Base-by-base conservation (phyloP, 2,888 invertebrate species). In the Sinotaia quadrata region DNA sequence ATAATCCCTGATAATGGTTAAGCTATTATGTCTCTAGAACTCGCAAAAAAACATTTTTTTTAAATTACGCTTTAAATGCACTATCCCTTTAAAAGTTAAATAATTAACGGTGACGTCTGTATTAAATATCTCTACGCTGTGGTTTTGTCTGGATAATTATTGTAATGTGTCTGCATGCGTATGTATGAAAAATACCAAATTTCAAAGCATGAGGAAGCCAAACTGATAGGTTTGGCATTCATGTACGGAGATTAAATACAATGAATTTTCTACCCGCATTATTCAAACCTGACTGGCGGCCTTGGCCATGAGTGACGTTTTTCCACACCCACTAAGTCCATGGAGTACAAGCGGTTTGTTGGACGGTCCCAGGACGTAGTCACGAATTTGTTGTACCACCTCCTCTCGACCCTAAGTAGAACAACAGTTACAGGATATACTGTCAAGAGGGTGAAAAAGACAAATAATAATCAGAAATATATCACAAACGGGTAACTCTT, bases 241-340 rank as follows among this genome's bases (percentile, higher is more conserved):
- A 60, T 10, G 41, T 41, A 41, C 10, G 8, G 18, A 18, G 8
- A 41, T 10, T 41, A 41, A 18, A 12, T 12, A 18, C 18, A 41
- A 18, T 15, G 8, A 41, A 49, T 49, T 31, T 15, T 24, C 15
- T 31, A 52, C 8, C 24, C 18, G 24, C 8, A 4, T 8, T 2
- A 18, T 4, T 12, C 29, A 15, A 74, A 85, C 87, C 84, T 85
- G 78, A 67, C 86, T 94, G 0, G 97, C 96, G 72, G 95, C 94
- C 89, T 97, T 97, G 0, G 98, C 94, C 69, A 98, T 90, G 0
- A 98, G 90, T 24, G 98, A 98, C 0, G 98, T 98, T 89, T 99
- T 99, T 0, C 98, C 98, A 85, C 98, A 98, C 51, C 98, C 98
- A 84, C 97, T 95, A 89, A 96, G 96, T 41, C 98, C 98, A 86